Evolutionary conservation across 2,113 vertebrate species (phyloP), one percentile per base, ranked within the genome.

Genomic region (Bubo scandiacus): DNA sequence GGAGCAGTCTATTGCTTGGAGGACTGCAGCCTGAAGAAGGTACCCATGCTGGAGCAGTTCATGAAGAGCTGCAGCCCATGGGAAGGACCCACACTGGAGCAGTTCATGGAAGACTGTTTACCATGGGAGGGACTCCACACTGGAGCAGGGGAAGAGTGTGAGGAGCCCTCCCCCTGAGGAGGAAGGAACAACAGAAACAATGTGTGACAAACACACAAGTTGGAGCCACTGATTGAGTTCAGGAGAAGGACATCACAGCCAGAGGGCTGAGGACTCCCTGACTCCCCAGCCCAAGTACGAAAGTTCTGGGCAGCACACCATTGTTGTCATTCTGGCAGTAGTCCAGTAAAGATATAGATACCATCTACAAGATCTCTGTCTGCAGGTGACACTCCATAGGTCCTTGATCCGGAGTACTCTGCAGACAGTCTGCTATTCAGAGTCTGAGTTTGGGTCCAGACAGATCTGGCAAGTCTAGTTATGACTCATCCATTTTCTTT

Each of bases 401-500:
- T 38, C 89, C 62, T 58, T 16, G 14, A 42, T 59, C 55, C 42
- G 0, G 43, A 78, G 52, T 17, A 15, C 51, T 42, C 75, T 47
- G 72, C 72, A 94, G 77, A 81, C 80, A 81, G 43, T 12, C 32
- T 10, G 52, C 86, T 86, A 11, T 78, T 81, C 72, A 47, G 70
- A 89, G 67, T 40, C 89, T 82, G 70, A 23, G 61, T 65, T 79
- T 61, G 55, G 38, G 70, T 54, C 81, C 81, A 97, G 81, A 68
- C 47, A 87, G 65, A 95, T 95, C 73, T 97, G 95, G 89, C 93
- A 89, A 81, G 59, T 3, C 61, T 57, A 40, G 61, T 47, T 92
- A 87, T 92, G 95, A 96, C 61, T 95, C 95, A 95, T 8, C 86
- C 7, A 6, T 88, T 93, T 96, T 93, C 91, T 92, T 90, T 51